Conservation (phyloP, 2,888 invertebrate genomes). For the Mechanitis mazaeus region DNA sequence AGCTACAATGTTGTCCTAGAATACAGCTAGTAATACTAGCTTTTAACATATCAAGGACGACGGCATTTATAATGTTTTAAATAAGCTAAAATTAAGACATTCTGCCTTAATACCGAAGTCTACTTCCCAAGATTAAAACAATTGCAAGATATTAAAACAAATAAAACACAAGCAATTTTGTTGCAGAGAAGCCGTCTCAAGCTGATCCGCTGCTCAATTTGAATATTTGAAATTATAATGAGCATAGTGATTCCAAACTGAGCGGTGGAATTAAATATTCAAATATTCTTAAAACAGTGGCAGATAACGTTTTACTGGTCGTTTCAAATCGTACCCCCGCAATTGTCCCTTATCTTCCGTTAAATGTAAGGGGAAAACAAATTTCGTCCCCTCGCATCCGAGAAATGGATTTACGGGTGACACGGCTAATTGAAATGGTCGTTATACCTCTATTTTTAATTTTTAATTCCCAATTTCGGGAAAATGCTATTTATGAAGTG, state of each 20-base stretch:
- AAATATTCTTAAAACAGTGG: slow-evolving; percentile 39
- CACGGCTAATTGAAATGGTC: slow-evolving; percentile 28
- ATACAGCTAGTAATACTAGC: too few species aligned
- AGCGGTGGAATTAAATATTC: slow-evolving; percentile 37
- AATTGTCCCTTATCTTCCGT: slow-evolving; percentile 35
- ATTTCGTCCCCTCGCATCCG: slow-evolving; percentile 16
- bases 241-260: slow-evolving; percentile 23
- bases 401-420: slow-evolving; percentile 27
- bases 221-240: slow-evolving; percentile 29
- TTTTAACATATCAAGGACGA: too few species aligned
- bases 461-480: neutral
- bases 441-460: slow-evolving; percentile 18
- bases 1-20: too few species aligned
- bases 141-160: slow-evolving; percentile 5
- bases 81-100: neutral
- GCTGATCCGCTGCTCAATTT: slow-evolving; percentile 7
- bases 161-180: slow-evolving; percentile 7
- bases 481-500: slow-evolving; percentile 1
- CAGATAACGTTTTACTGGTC: slow-evolving; percentile 41
- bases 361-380: slow-evolving; percentile 31
- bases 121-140: slow-evolving; percentile 1
- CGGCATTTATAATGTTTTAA: too few species aligned
- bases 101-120: neutral
- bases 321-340: slow-evolving; percentile 31
- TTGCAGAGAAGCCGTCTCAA: slow-evolving; percentile 5